Evolutionary conservation across 35 echinoderm and acorn worm genomes (phyloP).

Genomic region (Strongylocentrotus purpuratus): DNA sequence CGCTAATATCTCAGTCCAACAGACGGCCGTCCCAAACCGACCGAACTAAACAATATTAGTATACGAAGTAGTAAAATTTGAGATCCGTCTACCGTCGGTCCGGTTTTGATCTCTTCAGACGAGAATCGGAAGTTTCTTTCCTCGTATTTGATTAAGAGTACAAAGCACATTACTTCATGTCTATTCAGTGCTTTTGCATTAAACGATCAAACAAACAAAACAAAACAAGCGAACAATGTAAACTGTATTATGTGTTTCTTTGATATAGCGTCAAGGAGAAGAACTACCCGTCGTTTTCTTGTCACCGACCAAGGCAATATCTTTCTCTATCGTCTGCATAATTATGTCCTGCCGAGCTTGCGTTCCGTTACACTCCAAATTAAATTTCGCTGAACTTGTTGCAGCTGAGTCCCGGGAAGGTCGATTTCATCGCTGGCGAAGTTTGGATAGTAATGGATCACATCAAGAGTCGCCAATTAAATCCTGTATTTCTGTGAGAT

Average conservation of each 20-base stretch:
- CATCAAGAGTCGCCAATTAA: not conserved
- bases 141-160: not conserved
- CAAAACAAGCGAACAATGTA: not conserved
- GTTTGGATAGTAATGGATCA: conserved; percentile 1
- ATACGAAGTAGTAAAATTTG: no score
- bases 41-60: no score
- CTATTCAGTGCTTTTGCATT: no score
- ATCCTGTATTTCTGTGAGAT: not conserved
- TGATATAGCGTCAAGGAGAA: not conserved
- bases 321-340: not conserved
- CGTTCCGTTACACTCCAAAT: not conserved
- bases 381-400: conserved; percentile 2
- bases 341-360: not conserved
- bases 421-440: conserved; percentile 1
- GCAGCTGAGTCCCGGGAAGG: not conserved
- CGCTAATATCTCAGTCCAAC: no score
- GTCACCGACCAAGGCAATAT: not conserved
- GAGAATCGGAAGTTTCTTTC: not conserved
- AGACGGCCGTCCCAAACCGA: no score
- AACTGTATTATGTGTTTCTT: not conserved
- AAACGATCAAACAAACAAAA: no score
- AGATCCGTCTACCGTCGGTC: no score
- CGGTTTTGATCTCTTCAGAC: no score
- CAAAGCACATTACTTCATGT: not conserved
- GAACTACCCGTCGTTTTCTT: not conserved